A percentile compares a stretch with the other conserved stretches of the same genome.
Conservation (phyloP, 2,797 vertebrate genomes). For the Florisuga fusca region DNA sequence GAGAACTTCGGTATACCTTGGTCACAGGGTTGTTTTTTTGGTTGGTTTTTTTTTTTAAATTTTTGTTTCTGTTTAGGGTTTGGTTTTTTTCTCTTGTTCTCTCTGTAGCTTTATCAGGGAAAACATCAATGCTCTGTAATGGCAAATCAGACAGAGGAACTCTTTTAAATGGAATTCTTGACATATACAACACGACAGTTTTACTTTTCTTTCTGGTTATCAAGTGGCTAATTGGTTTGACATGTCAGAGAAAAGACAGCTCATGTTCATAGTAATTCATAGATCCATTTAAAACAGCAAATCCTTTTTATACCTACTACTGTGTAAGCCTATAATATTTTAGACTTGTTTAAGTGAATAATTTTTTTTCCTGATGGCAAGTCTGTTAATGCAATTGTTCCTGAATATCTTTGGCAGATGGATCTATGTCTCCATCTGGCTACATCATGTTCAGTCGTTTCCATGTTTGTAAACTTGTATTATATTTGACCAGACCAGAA, state of each 20-base stretch:
- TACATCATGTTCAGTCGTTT: not conserved
- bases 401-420: not conserved
- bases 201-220: not conserved
- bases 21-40: not conserved
- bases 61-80: not conserved
- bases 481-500: not conserved
- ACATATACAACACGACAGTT: not conserved
- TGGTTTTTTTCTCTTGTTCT: not conserved
- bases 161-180: not conserved
- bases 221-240: not conserved
- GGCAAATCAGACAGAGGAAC: not conserved
- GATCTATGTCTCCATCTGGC: not conserved
- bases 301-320: not conserved
- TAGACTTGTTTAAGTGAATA: not conserved
- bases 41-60: too few relatives aligned
- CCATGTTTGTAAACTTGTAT: not conserved
- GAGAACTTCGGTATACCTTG: not conserved
- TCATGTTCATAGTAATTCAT: not conserved
- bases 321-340: not conserved
- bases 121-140: not conserved
- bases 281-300: not conserved
- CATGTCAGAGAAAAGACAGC: not conserved
- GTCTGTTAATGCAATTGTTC: too few relatives aligned
- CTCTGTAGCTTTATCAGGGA: not conserved
- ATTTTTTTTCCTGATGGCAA: not conserved